Percentiles rank a stretch among this genome's conserved stretches.
phyloP scores from a whole-genome alignment of 2,113 vertebrate species.

The Mesocricetus auratus region DNA sequence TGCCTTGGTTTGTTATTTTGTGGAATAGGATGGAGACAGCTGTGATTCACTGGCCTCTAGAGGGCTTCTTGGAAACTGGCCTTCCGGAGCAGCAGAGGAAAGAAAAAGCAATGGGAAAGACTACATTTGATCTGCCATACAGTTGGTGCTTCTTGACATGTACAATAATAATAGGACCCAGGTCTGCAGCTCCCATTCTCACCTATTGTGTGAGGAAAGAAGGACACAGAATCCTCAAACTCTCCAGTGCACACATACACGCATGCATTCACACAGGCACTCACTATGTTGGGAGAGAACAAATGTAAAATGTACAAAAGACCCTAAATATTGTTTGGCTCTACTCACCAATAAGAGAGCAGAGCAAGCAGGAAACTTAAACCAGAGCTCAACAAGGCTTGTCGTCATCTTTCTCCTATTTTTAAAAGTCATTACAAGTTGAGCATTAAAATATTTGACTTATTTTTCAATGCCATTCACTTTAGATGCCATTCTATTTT shows the following conservation, averaged over 20 bases:
- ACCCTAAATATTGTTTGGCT: not conserved
- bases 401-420: not conserved
- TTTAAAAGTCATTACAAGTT: not conserved
- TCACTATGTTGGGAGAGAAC: not conserved
- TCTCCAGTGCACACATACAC: not conserved
- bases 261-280: not conserved
- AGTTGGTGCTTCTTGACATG: not conserved
- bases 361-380: not conserved
- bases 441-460: not conserved
- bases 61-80: not conserved
- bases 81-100: not conserved
- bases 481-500: not conserved
- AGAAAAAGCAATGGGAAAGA: not conserved
- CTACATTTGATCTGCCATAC: not conserved
- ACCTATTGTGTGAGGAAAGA: not conserved
- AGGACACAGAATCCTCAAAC: not conserved
- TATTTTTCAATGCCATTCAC: not conserved
- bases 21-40: constrained; percentile 5
- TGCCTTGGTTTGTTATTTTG: constrained; percentile 50
- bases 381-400: not conserved
- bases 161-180: not conserved
- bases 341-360: not conserved
- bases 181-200: not conserved
- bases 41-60: not conserved
- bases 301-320: not conserved